A percentile compares a stretch with the other conserved stretches of the same genome.
Conservation (phyloP, 2,888 invertebrate species). For the Agrotis segetum region DNA sequence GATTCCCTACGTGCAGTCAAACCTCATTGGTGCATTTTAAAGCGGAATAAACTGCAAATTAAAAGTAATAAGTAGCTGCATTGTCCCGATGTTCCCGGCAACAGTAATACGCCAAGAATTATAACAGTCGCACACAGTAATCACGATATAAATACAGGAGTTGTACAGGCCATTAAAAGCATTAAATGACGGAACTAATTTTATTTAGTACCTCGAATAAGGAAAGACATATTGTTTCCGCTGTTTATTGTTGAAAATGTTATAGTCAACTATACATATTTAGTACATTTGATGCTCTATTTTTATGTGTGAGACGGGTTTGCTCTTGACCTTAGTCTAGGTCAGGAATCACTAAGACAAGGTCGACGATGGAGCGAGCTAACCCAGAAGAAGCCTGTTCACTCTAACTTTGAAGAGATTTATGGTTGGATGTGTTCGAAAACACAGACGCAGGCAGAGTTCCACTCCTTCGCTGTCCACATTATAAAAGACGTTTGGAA, state of each 20-base stretch:
- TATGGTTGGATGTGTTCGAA: too few relatives aligned
- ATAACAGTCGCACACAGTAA: conserved; percentile 33
- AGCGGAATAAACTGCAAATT: conserved; percentile 35
- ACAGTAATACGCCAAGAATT: conserved; percentile 39
- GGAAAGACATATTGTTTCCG: conserved; percentile 13
- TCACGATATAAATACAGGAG: conserved; percentile 38
- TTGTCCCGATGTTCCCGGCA: not conserved
- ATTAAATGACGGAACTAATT: conserved; percentile 37
- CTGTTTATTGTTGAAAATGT: not conserved
- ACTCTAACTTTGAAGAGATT: too few relatives aligned
- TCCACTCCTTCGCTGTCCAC: too few relatives aligned
- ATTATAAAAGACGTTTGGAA: too few relatives aligned
- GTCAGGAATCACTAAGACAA: too few relatives aligned
- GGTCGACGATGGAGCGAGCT: too few relatives aligned
- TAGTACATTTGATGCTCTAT: not conserved
- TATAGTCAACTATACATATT: not conserved
- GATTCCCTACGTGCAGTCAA: not conserved
- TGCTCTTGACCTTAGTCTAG: too few relatives aligned
- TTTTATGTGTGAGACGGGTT: too few relatives aligned
- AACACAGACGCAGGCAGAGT: too few relatives aligned
- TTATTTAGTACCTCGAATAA: conserved; percentile 36
- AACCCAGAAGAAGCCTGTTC: too few relatives aligned
- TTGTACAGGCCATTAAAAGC: conserved; percentile 24
- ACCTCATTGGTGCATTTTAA: conserved; percentile 2
- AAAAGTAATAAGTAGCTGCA: conserved; percentile 28